Evolutionary conservation across 2,888 invertebrate genomes (phyloP), one percentile per base, ranked within the genome.

Genomic region (Gortyna flavago): DNA sequence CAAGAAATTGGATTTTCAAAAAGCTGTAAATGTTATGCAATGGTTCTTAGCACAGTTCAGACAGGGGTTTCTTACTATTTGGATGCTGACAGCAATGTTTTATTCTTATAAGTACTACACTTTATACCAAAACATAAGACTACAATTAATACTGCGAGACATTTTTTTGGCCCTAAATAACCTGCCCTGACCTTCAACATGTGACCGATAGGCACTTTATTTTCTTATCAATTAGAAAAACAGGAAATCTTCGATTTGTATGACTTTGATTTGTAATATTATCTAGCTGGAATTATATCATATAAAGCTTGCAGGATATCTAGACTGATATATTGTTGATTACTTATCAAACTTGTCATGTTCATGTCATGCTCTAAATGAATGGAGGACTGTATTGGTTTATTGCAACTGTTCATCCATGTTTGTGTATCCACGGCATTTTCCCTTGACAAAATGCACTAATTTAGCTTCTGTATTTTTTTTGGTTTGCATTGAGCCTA

Each of bases 181-280:
- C 85, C 85, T 85, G 83, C 81, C 86, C 88, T 94, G 96, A 96
- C 96, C 96, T 96, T 95, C 94, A 95, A 89, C 93, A 95, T 95
- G 93, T 96, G 95, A 96, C 94, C 91, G 92, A 83, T 87, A 91
- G 91, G 91, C 90, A 90, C 86, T 86, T 86, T 81, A 80, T 69
- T 73, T 72, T 83, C 85, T 88, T 89, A 90, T 88, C 91, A 88
- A 67, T 35, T 67, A 29, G 0, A 71, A 77, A 57, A 68, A 69
- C 57, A 78, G 57, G 32, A 81, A 86, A 81, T 87, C 66, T 78
- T 65, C 57, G 74, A 71, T 71, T 73, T 51, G 44, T 38, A 59
- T 83, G 67, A 75, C 78, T 78, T 85, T 84, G 85, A 85, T 84
- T 84, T 82, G 38, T 57, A 66, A 75, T 79, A 29, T 72, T 82